Evolutionary conservation across 2,113 vertebrate species (phyloP).

Genomic region (Ailuropoda melanoleuca): DNA sequence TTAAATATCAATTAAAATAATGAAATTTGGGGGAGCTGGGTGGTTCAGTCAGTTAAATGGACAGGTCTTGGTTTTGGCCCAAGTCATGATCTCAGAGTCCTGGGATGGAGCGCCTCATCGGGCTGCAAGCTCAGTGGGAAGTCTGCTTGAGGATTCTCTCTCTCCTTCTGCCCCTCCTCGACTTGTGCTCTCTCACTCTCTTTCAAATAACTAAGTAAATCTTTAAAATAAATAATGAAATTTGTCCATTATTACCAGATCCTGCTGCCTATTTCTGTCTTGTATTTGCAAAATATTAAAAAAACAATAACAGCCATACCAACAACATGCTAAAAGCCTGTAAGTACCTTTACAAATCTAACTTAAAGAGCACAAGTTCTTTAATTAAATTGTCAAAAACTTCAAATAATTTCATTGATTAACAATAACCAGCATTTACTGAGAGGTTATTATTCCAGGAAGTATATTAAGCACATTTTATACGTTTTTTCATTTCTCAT

Average conservation of each 20-base stretch:
- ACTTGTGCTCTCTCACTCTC: background rate
- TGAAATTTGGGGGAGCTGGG: background rate
- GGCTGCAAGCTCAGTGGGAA: background rate
- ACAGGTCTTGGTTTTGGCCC: background rate
- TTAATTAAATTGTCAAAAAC: background rate
- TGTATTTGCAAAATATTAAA: background rate
- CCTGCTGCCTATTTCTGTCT: background rate
- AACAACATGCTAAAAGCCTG: background rate
- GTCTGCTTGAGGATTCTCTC: background rate
- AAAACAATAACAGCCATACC: background rate
- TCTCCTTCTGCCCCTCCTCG: background rate
- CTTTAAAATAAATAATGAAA: background rate
- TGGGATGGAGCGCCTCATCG: background rate
- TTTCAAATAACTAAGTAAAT: background rate
- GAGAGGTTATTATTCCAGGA: background rate
- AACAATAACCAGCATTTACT: background rate
- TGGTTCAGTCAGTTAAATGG: background rate
- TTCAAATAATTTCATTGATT: background rate
- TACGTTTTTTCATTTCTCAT: background rate
- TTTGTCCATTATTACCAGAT: background rate
- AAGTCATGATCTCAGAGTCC: background rate
- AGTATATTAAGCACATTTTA: background rate
- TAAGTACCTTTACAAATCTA: background rate
- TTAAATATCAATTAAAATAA: background rate
- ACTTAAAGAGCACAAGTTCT: background rate